A percentile compares a stretch with the other conserved stretches of the same genome.
Conservation (phyloP, 2,797 vertebrate genomes). For the Betta splendens region DNA sequence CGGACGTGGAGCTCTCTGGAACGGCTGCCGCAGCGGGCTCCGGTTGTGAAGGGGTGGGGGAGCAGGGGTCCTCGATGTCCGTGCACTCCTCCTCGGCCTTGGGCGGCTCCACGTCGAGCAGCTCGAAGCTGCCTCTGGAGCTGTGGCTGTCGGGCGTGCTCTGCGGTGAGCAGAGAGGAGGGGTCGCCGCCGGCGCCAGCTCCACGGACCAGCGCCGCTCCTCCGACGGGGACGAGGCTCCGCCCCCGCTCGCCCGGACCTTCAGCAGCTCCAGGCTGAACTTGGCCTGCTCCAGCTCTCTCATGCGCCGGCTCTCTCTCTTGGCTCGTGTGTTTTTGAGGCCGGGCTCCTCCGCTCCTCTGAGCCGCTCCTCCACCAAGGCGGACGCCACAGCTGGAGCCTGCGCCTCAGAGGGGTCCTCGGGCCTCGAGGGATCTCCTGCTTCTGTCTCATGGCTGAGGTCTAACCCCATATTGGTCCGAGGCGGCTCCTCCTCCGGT, state of each 20-base stretch:
- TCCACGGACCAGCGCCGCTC: slow-evolving; percentile 88
- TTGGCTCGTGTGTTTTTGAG: slow-evolving; percentile 94
- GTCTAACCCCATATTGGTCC: slow-evolving; percentile 84
- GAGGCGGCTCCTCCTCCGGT: slow-evolving; percentile 57
- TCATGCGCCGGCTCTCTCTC: slow-evolving; percentile 93
- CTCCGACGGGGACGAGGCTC: slow-evolving; percentile 85
- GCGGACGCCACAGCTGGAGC: background rate
- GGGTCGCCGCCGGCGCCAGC: slow-evolving; percentile 68
- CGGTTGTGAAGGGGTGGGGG: slow-evolving; percentile 29
- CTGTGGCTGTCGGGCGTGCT: slow-evolving; percentile 92
- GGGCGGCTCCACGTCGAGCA: slow-evolving; percentile 84
- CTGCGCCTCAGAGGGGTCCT: slow-evolving; percentile 59
- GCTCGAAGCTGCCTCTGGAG: slow-evolving; percentile 92
- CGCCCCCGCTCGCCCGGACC: slow-evolving; percentile 87
- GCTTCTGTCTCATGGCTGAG: slow-evolving; percentile 69
- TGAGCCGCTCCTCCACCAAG: slow-evolving; percentile 84
- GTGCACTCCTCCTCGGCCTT: slow-evolving; percentile 64
- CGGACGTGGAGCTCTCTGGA: slow-evolving; percentile 41
- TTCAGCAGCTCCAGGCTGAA: slow-evolving; percentile 97
- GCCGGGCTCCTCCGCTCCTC: slow-evolving; percentile 80
- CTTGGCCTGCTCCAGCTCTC: slow-evolving; percentile 95
- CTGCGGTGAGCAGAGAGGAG: slow-evolving; percentile 80
- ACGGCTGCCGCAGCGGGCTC: slow-evolving; percentile 28
- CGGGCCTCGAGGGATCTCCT: background rate
- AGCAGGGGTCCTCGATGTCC: slow-evolving; percentile 68